These are phyloP conservation scores for Acanthochromis polyacanthus DNA, from an alignment of 2,113 vertebrate species.

Conservation along the genomic window DNA sequence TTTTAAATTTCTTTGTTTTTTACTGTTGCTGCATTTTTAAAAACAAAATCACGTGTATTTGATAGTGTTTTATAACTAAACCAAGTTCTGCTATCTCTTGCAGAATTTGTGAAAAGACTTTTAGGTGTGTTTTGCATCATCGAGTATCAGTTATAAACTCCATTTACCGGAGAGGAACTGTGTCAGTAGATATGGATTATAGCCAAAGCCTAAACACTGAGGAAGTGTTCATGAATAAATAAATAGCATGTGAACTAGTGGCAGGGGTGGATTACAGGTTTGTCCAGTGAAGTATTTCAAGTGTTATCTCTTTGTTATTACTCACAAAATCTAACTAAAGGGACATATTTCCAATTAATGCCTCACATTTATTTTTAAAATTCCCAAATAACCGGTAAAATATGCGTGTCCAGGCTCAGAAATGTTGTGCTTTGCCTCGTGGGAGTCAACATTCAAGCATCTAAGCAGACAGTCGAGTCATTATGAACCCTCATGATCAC, in stretches of 20 bases:
- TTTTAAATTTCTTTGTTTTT: conserved; percentile 3
- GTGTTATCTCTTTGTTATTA: background rate
- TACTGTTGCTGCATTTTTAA: background rate
- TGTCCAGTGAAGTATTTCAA: background rate
- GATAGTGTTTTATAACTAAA: too few species aligned
- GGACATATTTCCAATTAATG: too few species aligned
- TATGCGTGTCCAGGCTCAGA: background rate
- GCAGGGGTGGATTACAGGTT: background rate
- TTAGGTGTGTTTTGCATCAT: too few species aligned
- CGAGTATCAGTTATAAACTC: too few species aligned
- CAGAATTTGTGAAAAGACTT: too few species aligned
- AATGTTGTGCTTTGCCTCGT: background rate
- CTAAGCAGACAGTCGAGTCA: background rate
- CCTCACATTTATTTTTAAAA: too few species aligned
- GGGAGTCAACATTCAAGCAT: conserved; percentile 8
- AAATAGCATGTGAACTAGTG: conserved; percentile 1
- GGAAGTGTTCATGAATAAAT: conserved; percentile 40
- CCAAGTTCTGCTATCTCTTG: too few species aligned
- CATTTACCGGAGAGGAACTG: background rate
- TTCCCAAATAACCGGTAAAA: too few species aligned
- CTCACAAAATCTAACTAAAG: background rate
- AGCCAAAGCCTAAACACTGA: background rate
- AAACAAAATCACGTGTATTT: background rate
- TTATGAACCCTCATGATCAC: conserved; percentile 24
- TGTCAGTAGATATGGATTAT: conserved; percentile 9